These are phyloP conservation scores for Paratilapia polleni DNA, from an alignment of 2,113 vertebrate genomes.

Conservation along the genomic window DNA sequence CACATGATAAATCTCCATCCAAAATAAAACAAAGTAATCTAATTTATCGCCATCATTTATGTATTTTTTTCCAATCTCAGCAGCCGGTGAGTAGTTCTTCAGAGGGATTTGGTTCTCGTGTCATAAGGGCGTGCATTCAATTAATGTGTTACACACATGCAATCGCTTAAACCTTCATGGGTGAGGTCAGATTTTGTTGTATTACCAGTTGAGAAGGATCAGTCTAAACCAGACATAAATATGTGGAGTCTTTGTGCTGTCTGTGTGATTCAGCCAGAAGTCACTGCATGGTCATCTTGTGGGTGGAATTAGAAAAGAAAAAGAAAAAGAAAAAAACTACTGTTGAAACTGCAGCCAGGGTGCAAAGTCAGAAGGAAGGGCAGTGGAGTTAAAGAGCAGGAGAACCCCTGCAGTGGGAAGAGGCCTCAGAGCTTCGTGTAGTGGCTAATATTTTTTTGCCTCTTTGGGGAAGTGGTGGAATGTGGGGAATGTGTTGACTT, in stretches of 20 bases:
- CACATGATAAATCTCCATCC: background rate
- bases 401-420: constrained; percentile 38
- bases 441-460: constrained; percentile 80
- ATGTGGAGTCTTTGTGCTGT: constrained; percentile 34
- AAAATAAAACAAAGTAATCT: background rate
- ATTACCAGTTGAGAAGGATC: constrained; percentile 26
- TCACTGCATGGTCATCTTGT: constrained; percentile 43
- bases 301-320: constrained; percentile 34
- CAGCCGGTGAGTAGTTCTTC: background rate
- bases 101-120: background rate
- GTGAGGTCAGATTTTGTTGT: constrained; percentile 19
- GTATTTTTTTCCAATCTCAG: background rate
- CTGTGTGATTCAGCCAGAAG: constrained; percentile 46
- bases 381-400: constrained; percentile 20
- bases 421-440: constrained; percentile 18
- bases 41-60: background rate
- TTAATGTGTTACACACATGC: constrained; percentile 4
- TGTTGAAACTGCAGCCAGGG: constrained; percentile 33
- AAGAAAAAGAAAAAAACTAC: background rate
- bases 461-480: constrained; percentile 87
- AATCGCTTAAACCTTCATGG: background rate
- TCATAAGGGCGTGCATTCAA: constrained; percentile 2
- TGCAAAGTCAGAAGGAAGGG: constrained; percentile 44
- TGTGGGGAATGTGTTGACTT: constrained; percentile 89
- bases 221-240: constrained; percentile 43